Evolutionary conservation across 2,113 vertebrate genomes (phyloP).

Genomic region (Apaloderma vittatum): DNA sequence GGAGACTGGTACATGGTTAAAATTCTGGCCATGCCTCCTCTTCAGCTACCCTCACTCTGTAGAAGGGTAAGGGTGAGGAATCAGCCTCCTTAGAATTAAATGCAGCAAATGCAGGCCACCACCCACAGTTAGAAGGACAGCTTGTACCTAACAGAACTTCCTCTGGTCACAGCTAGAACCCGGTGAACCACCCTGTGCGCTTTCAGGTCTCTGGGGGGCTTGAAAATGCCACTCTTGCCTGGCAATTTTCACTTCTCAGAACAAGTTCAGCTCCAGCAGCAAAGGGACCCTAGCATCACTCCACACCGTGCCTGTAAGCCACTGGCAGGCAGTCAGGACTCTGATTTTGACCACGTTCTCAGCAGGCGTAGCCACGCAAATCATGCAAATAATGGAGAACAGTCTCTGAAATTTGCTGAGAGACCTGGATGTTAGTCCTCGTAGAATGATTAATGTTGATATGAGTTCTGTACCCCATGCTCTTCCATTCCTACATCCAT

Average conservation of each 20-base stretch:
- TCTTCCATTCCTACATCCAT: background rate
- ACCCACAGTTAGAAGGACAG: background rate
- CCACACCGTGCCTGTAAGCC: background rate
- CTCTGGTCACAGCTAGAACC: background rate
- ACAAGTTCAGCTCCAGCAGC: background rate
- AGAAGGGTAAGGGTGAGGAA: background rate
- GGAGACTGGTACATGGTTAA: rapidly evolving
- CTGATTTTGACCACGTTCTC: background rate
- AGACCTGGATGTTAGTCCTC: background rate
- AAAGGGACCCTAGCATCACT: background rate
- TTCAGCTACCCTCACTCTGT: background rate
- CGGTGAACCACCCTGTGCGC: background rate
- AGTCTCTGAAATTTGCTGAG: background rate
- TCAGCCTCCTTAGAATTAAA: background rate
- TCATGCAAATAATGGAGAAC: background rate
- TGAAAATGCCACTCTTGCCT: background rate
- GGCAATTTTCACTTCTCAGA: background rate
- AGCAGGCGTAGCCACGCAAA: background rate
- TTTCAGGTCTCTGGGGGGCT: background rate
- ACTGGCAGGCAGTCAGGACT: background rate
- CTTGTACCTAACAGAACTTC: background rate
- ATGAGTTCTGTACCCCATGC: background rate
- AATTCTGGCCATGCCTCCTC: background rate
- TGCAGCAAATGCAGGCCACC: background rate
- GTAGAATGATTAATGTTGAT: background rate